These are phyloP conservation scores for rat (Rattus norvegicus) DNA, from an alignment of 2,113 vertebrate species.

Conservation along the genomic window GRCr8 NC_086020.1:105810001-105810500, in stretches of 20 bases:
- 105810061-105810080: neutral
- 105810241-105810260: conserved; percentile 48
- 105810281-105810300: conserved; percentile 14
- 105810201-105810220: neutral
- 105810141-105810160: neutral
- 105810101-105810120: neutral
- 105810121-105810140: neutral
- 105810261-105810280: conserved; percentile 32
- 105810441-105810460: neutral
- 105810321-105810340: conserved; percentile 49
- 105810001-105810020: neutral
- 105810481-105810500: neutral
- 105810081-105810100: neutral
- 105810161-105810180: neutral
- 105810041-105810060: neutral
- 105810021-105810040: neutral
- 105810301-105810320: conserved; percentile 46
- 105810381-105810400: neutral
- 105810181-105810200: neutral
- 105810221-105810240: conserved; percentile 2
- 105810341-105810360: neutral
- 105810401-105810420: conserved; percentile 11
- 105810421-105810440: neutral
- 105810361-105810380: neutral
- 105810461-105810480: neutral